Evolutionary conservation across 2,888 invertebrate species (phyloP).

Genomic region (Rotaria sp.): DNA sequence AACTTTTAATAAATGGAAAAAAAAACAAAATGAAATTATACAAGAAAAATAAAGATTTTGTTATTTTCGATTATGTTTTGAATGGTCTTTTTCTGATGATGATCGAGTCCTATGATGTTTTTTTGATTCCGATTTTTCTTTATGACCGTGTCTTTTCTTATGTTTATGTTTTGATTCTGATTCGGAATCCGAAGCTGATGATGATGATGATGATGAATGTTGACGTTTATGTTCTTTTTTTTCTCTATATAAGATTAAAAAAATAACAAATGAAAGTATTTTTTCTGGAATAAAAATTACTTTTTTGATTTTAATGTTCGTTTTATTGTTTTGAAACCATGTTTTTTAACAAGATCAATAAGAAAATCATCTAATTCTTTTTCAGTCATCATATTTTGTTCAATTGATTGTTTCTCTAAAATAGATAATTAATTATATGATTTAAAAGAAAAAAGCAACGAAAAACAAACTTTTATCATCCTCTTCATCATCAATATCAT

Average conservation of each 20-base stretch:
- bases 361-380: slow-evolving; percentile 36
- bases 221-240: not conserved
- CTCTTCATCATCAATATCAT: not conserved
- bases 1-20: not conserved
- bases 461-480: not conserved
- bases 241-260: not conserved
- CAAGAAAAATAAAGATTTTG: not conserved
- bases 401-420: not conserved
- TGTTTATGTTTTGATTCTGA: not conserved
- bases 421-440: not conserved
- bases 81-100: not conserved
- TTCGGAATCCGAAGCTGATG: not conserved
- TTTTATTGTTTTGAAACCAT: slow-evolving; percentile 16
- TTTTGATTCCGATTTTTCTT: not conserved
- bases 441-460: not conserved
- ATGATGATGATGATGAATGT: not conserved
- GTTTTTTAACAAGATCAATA: slow-evolving; percentile 30
- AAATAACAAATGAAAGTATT: too few relatives aligned
- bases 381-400: not conserved
- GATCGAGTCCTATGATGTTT: not conserved
- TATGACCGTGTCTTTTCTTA: not conserved
- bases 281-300: not conserved
- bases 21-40: not conserved
- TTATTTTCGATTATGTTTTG: not conserved
- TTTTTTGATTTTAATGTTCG: slow-evolving; percentile 16